Evolutionary conservation across 2,113 vertebrate genomes (phyloP), one percentile per base, ranked within the genome.

Genomic region (Struthidea cinerea): DNA sequence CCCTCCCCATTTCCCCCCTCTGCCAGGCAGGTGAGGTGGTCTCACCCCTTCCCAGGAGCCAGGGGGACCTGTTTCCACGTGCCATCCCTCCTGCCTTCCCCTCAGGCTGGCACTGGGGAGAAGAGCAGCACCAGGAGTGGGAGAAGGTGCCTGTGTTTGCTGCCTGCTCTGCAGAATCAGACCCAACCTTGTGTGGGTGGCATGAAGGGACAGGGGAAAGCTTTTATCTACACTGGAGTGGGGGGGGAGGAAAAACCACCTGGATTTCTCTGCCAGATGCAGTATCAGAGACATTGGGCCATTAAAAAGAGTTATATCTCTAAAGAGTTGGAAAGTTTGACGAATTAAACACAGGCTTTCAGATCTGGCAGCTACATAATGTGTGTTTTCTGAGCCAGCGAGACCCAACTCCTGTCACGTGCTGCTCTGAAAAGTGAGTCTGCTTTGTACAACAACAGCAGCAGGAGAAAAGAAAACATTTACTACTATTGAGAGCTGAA

Each of bases 301-400:
- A 20, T 89, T 91, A n/a, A 53, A 89, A 46, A 71, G 68, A 75
- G 82, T 44, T 91, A 44, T 41, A 81, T 92, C 87, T 87, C 63
- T 4, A 50, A 57, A 81, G 88, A 92, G 84, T 57, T 90, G 89
- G 89, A 32, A 89, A 87, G 18, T 92, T 84, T 96, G 83, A 93
- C 93, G 78, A 84, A 84, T 96, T 89, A 94, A 97, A 92, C 61
- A 65, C 28, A 64, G 82, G 68, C 73, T 94, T 78, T 96, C 91
- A 89, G 87, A 75, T 71, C 64, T 95, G 90, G 90, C 94, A 95
- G 82, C 79, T 59, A 1, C 61, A 33, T 81, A 92, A 96, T 85
- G 81, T 82, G 46, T 92, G 89, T 95, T 95, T 91, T 90, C 79
- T 37, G 83, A 91, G 47, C 0, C 16, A 67, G 71, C 37, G 61